Evolutionary conservation across 2,797 vertebrate genomes (phyloP).

Genomic region (Aselliscus stoliczkanus): DNA sequence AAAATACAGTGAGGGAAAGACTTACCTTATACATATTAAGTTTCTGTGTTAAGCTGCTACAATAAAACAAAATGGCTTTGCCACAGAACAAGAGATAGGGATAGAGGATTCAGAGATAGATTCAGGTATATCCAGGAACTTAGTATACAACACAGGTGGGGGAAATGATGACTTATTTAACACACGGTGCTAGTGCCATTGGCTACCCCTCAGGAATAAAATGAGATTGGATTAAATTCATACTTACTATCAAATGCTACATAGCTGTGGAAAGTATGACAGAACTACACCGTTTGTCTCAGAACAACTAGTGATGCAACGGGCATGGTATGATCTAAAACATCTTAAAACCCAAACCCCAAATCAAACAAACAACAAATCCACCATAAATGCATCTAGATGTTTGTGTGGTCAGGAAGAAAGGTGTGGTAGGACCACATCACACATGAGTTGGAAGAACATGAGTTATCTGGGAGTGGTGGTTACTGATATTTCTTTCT

Average conservation of each 20-base stretch:
- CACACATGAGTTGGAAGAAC: too few relatives aligned
- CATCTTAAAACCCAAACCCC: not conserved
- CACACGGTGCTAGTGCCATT: not conserved
- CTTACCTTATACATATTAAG: not conserved
- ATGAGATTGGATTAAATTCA: not conserved
- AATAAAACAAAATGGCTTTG: not conserved
- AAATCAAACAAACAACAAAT: not conserved
- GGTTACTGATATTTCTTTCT: not conserved
- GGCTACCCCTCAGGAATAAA: not conserved
- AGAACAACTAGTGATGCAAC: not conserved
- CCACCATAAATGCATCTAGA: fast-evolving
- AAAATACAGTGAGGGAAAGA: not conserved
- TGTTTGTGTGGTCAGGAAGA: not conserved
- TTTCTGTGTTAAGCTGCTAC: not conserved
- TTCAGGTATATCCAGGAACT: not conserved
- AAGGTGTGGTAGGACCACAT: not conserved
- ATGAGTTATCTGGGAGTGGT: not conserved
- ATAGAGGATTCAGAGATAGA: not conserved
- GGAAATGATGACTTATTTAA: not conserved
- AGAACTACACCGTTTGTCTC: not conserved
- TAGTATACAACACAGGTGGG: not conserved
- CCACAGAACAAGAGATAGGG: not conserved
- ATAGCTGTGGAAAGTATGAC: not conserved
- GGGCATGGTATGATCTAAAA: not conserved
- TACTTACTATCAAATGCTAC: not conserved